These are phyloP conservation scores for Patella vulgata DNA, from an alignment of 1,140 invertebrate species.

Conservation along the genomic window DNA sequence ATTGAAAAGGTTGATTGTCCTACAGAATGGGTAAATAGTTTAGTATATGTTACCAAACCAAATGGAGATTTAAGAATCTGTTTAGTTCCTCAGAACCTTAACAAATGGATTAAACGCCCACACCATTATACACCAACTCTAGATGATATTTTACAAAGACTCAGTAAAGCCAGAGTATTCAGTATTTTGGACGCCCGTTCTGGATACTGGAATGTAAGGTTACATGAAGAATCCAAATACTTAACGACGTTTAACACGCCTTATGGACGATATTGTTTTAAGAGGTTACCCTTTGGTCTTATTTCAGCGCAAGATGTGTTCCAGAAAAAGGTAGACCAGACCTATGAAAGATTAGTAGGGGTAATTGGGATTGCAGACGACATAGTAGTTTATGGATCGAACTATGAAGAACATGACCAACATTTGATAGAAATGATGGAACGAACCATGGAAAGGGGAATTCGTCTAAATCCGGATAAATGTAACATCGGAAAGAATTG, in stretches of 20 bases:
- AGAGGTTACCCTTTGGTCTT: constrained; percentile 57
- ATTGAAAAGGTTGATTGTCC: constrained; percentile 35
- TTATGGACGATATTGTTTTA: constrained; percentile 58
- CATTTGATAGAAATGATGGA: constrained; percentile 57
- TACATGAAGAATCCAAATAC: constrained; percentile 53
- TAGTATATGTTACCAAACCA: constrained; percentile 32
- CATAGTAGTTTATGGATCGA: too few relatives aligned
- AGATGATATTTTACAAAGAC: constrained; percentile 26
- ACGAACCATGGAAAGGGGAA: constrained; percentile 29
- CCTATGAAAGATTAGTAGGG: constrained; percentile 53
- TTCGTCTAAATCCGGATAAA: not conserved
- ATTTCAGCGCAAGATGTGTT: constrained; percentile 48
- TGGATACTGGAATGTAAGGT: constrained; percentile 60
- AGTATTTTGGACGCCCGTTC: constrained; percentile 21
- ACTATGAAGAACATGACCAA: constrained; percentile 55
- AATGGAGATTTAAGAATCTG: constrained; percentile 66
- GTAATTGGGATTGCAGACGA: constrained; percentile 61
- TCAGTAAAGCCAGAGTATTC: constrained; percentile 26
- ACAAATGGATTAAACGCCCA: constrained; percentile 48
- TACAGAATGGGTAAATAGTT: constrained; percentile 37
- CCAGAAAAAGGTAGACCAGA: constrained; percentile 50
- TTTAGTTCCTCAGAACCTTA: constrained; percentile 69
- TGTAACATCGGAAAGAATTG: not conserved
- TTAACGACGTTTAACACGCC: constrained; percentile 54
- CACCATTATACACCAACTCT: constrained; percentile 29